Evolutionary conservation across 2,797 vertebrate species (phyloP).

Genomic region (Philypnodon macrostomus): DNA sequence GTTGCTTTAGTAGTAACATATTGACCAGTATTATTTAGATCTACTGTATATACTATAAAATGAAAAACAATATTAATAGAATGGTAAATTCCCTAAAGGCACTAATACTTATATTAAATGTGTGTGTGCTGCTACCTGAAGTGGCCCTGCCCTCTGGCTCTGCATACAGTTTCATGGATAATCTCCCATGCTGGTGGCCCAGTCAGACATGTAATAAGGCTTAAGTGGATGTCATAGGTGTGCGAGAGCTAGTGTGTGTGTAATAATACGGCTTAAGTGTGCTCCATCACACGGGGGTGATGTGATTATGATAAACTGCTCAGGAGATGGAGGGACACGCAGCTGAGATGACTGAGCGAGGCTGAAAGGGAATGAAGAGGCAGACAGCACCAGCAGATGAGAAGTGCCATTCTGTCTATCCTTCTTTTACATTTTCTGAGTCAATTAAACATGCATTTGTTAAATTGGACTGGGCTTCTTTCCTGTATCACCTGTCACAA

Average conservation of each 20-base stretch:
- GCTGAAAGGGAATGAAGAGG: neutral
- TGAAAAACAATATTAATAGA: no score
- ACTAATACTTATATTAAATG: no score
- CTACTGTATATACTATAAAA: no score
- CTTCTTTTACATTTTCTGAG: conserved; percentile 1
- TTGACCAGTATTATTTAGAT: no score
- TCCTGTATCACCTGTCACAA: conserved; percentile 28
- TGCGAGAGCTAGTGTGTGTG: conserved; percentile 18
- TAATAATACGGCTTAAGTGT: conserved; percentile 68
- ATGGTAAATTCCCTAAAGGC: no score
- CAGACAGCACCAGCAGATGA: neutral
- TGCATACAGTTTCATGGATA: conserved; percentile 49
- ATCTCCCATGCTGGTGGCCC: conserved; percentile 63
- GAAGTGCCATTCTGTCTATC: neutral
- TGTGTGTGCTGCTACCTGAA: conserved; percentile 7
- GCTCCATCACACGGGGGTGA: conserved; percentile 64
- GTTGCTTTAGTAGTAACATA: no score
- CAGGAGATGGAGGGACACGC: conserved; percentile 50
- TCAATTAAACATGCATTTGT: conserved; percentile 16
- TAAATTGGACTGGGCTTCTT: conserved; percentile 23
- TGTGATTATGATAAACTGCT: conserved; percentile 74
- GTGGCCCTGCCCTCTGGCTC: conserved; percentile 45
- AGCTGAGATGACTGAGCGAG: conserved; percentile 7
- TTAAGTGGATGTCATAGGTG: conserved; percentile 60
- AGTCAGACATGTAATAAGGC: conserved; percentile 67